phyloP scores from a whole-genome alignment of 2,797 vertebrate species.

The Gorsachius magnificus region DNA sequence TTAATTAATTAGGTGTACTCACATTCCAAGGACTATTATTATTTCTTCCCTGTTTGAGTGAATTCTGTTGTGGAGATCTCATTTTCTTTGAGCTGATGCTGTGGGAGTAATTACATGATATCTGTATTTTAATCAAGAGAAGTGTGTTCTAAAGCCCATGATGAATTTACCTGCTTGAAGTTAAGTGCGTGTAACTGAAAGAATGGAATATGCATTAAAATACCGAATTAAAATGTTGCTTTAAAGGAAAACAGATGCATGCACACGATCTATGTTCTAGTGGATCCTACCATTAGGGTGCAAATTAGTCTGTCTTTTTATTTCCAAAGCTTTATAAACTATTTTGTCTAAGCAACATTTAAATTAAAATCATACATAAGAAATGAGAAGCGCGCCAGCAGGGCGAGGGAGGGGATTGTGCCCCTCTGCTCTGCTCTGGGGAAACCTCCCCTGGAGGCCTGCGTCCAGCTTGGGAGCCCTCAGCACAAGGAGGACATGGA shows the following conservation, averaged over 20 bases:
- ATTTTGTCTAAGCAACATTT: not conserved
- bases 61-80: not conserved
- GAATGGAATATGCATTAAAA: slow-evolving; percentile 25
- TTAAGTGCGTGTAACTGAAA: slow-evolving; percentile 11
- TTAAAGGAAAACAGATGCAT: slow-evolving; percentile 17
- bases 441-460: too few species aligned
- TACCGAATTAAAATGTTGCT: slow-evolving; percentile 24
- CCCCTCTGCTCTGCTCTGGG: too few species aligned
- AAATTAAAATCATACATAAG: not conserved
- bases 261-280: not conserved
- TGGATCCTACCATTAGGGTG: slow-evolving; percentile 45
- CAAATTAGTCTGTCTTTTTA: slow-evolving; percentile 56
- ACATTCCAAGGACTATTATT: not conserved
- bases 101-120: slow-evolving; percentile 11
- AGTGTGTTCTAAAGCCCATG: not conserved
- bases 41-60: not conserved
- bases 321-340: slow-evolving; percentile 26
- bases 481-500: too few species aligned
- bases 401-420: too few species aligned
- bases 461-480: too few species aligned
- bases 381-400: not conserved
- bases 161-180: slow-evolving; percentile 42
- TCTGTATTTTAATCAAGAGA: slow-evolving; percentile 53
- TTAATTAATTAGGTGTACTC: not conserved
- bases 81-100: not conserved